Evolutionary conservation across 2,888 invertebrate genomes (phyloP).

Genomic region (Fragum sueziense): DNA sequence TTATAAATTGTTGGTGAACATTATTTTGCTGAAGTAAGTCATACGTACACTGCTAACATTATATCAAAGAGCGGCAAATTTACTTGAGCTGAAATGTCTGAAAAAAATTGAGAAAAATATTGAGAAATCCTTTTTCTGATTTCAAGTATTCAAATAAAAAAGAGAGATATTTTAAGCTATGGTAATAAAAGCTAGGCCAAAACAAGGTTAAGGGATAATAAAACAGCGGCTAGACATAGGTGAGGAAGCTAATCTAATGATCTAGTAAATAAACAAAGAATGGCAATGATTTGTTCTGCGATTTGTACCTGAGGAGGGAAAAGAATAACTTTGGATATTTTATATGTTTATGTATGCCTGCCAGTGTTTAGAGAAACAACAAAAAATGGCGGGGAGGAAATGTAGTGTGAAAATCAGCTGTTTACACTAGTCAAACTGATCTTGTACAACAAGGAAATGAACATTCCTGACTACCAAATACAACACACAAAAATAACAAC

Average conservation of each 20-base stretch:
- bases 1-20: too few relatives aligned
- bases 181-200: too few relatives aligned
- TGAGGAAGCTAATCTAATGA: slow-evolving; percentile 15
- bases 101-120: too few relatives aligned
- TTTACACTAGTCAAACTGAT: slow-evolving; percentile 51
- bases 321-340: slow-evolving; percentile 28
- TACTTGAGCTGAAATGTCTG: too few relatives aligned
- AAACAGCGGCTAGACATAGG: too few relatives aligned
- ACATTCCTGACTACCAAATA: slow-evolving; percentile 2
- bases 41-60: too few relatives aligned
- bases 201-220: too few relatives aligned
- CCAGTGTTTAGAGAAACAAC: slow-evolving; percentile 53
- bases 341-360: slow-evolving; percentile 46
- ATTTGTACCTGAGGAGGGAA: slow-evolving; percentile 4
- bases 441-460: slow-evolving; percentile 36
- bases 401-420: slow-evolving; percentile 58
- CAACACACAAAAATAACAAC: not conserved
- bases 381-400: slow-evolving; percentile 50
- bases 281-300: not conserved
- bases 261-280: slow-evolving; percentile 25
- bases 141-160: too few relatives aligned
- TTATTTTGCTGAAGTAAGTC: too few relatives aligned
- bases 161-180: too few relatives aligned
- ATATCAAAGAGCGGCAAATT: too few relatives aligned
- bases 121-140: too few relatives aligned